Evolutionary conservation across 2,888 invertebrate genomes (phyloP).

Genomic region (Sceliomorpha sp.): DNA sequence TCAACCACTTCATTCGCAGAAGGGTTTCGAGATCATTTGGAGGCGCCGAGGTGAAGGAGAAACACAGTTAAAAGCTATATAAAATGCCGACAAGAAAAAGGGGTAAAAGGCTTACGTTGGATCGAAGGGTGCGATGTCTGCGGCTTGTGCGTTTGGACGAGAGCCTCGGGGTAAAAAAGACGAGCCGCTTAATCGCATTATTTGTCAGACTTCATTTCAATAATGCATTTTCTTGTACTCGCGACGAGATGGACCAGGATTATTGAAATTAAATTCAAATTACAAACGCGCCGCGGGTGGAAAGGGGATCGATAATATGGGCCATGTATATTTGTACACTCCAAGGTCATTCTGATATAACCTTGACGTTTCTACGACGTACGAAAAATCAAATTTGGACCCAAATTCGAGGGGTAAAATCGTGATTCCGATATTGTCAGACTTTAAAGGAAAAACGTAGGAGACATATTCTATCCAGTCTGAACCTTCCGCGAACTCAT

Average conservation of each 20-base stretch:
- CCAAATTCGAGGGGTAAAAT: too few relatives aligned
- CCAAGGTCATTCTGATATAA: too few relatives aligned
- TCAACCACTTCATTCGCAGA: constrained; percentile 58
- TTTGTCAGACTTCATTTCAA: neutral
- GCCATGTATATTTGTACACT: too few relatives aligned
- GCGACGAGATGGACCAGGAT: neutral
- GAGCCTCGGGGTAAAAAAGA: constrained; percentile 9
- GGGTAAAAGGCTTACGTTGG: constrained; percentile 40
- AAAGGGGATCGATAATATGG: too few relatives aligned
- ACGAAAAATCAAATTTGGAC: too few relatives aligned
- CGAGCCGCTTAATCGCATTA: constrained; percentile 2
- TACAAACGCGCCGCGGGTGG: too few relatives aligned
- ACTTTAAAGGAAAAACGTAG: too few relatives aligned
- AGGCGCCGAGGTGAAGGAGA: constrained; percentile 33
- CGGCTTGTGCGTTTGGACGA: constrained; percentile 34
- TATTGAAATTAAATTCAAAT: neutral
- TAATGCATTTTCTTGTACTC: neutral
- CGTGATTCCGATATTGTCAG: too few relatives aligned
- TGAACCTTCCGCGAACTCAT: constrained; percentile 25
- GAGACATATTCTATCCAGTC: too few relatives aligned
- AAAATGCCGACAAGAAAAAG: constrained; percentile 13
- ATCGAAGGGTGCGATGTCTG: constrained; percentile 38
- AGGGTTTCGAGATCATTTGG: constrained; percentile 59
- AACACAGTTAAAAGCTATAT: constrained; percentile 28
- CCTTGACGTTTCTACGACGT: too few relatives aligned